Conservation (phyloP, 2,888 invertebrate genomes). For the Rhingia rostrata region DNA sequence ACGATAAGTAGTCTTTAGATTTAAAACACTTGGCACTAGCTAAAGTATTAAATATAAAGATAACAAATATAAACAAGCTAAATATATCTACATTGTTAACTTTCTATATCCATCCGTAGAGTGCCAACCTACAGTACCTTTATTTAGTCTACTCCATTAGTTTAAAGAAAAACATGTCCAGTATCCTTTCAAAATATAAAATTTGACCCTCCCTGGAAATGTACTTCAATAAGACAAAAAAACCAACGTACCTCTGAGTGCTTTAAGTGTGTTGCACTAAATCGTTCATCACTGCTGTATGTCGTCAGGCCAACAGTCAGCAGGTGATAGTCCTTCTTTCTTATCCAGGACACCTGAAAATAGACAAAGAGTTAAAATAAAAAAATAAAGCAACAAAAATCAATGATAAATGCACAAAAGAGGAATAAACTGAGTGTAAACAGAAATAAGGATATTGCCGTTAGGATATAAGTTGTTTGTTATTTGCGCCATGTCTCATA, state of each 20-base stretch:
- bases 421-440: background rate
- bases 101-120: too few relatives aligned
- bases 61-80: too few relatives aligned
- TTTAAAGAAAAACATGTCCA: background rate
- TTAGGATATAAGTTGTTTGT: background rate
- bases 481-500: background rate
- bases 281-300: slow-evolving; percentile 94
- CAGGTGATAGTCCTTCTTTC: slow-evolving; percentile 92
- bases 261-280: slow-evolving; percentile 92
- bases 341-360: slow-evolving; percentile 92
- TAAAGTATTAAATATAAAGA: too few relatives aligned
- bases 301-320: slow-evolving; percentile 93
- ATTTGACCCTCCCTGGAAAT: background rate
- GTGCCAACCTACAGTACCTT: too few relatives aligned
- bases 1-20: too few relatives aligned
- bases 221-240: background rate
- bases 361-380: slow-evolving; percentile 21
- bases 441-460: background rate
- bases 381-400: slow-evolving; percentile 17
- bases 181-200: background rate
- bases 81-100: too few relatives aligned
- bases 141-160: too few relatives aligned
- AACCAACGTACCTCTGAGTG: slow-evolving; percentile 89
- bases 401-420: background rate
- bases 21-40: too few relatives aligned